These are phyloP conservation scores for Andrena trimmerana DNA, from an alignment of 2,888 invertebrate genomes.

Conservation along the genomic window DNA sequence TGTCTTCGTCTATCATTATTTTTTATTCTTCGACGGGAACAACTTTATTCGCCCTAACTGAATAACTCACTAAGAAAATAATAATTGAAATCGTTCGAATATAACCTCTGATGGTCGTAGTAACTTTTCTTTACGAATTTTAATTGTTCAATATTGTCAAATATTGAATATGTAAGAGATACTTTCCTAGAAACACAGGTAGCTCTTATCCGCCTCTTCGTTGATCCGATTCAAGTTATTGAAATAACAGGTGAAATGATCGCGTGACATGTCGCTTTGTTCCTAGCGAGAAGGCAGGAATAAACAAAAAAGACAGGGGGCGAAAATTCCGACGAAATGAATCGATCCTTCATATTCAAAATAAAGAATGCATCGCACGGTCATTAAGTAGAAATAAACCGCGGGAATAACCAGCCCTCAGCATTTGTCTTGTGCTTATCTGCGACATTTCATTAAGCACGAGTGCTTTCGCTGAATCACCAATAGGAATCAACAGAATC, in stretches of 20 bases:
- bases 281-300: constrained; percentile 36
- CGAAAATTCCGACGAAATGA: constrained; percentile 43
- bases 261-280: constrained; percentile 60
- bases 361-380: constrained; percentile 29
- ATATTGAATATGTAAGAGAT: too few species aligned
- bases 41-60: too few species aligned
- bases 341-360: constrained; percentile 41
- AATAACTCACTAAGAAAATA: too few species aligned
- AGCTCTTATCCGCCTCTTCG: too few species aligned
- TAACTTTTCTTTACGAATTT: too few species aligned
- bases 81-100: too few species aligned
- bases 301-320: constrained; percentile 27
- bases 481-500: constrained; percentile 74
- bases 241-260: constrained; percentile 9
- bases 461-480: constrained; percentile 77
- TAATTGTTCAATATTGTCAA: too few species aligned
- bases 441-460: constrained; percentile 76
- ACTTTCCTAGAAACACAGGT: too few species aligned
- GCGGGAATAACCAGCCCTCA: constrained; percentile 42
- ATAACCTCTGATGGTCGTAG: too few species aligned
- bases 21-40: too few species aligned
- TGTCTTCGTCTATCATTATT: too few species aligned
- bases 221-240: too few species aligned
- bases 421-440: constrained; percentile 74
- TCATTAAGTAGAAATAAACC: constrained; percentile 61